Base-by-base conservation (phyloP, 1,140 invertebrate genomes). In the Rhyzopertha dominica region DNA sequence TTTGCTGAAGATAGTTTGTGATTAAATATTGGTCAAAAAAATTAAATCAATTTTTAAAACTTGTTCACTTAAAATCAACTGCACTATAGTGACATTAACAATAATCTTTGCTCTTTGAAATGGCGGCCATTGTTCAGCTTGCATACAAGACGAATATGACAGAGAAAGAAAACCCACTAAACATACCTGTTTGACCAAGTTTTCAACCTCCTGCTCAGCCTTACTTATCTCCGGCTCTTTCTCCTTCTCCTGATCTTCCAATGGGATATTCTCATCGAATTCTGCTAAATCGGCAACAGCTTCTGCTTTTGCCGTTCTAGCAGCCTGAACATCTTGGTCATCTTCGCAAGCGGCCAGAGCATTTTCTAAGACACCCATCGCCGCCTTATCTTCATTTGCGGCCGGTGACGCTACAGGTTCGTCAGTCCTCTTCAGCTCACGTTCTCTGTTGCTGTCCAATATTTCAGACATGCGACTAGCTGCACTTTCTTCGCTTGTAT, bases 241-340 rank as follows among this genome's bases (percentile, higher is more conserved):
- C 39, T 68, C 52, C 25, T 58, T 73, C 22, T 81, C 81, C 12
- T 76, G 76, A 7, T 85, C 82, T 28, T 87, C 85, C 31, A 94
- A 75, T n/a, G 92, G 91, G 72, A 95, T 90, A 60, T 83, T 90
- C 72, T 98, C 95, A 74, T 98, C 94, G 72, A 97, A 98, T 69
- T 97, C 94, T 0, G 90, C 92, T 44, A 96, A 72, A 66, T 97
- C 94, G 9, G 90, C 92, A 29, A 86, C 89, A 44, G 87, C 90
- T 72, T 98, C 95, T 3, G 90, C 90, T 58, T 88, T 87, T 0
- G 91, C 92, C 4, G 82, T 89, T 63, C 81, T 81, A 2, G 92
- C 90, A 5, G 94, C 95, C 47, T 85, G 80, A 1, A 93, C 90
- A 74, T 98, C 94, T 26, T 84, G 85, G 62, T 95, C 93, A 73